Conservation (phyloP, 2,797 vertebrate species). For the Dipus sagitta region DNA sequence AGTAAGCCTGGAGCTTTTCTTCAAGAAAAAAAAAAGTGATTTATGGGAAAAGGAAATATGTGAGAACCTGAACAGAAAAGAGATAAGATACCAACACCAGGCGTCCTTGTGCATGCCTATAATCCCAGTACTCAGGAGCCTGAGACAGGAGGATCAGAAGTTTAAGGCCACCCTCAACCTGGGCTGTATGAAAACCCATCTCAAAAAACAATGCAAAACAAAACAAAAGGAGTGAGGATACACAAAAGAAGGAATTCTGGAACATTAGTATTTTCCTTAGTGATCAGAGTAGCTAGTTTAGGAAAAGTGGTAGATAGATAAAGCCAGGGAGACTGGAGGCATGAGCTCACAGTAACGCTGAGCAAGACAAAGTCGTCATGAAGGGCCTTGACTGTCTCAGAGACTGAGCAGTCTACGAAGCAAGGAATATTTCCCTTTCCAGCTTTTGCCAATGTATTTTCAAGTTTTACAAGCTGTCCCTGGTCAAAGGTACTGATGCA, state of each 20-base stretch:
- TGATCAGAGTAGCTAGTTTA: neutral
- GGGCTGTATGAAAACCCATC: too few species aligned
- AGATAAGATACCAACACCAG: neutral
- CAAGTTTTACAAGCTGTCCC: neutral
- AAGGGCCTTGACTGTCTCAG: neutral
- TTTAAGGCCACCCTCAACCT: neutral
- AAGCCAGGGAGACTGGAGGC: neutral
- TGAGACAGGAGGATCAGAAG: neutral
- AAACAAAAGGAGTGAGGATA: neutral
- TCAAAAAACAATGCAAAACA: neutral
- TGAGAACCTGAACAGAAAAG: neutral
- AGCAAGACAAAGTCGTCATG: neutral
- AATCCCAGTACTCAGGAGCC: neutral
- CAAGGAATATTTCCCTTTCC: neutral
- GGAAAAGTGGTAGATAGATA: neutral
- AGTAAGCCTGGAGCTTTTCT: neutral
- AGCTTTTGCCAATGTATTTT: neutral
- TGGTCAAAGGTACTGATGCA: neutral
- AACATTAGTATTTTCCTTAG: neutral
- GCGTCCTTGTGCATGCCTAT: neutral
- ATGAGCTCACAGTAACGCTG: neutral
- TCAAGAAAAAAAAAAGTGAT: neutral
- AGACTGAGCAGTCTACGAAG: neutral
- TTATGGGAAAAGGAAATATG: neutral
- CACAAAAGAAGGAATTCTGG: neutral